Percentiles rank a stretch among this genome's conserved stretches.
Evolutionary conservation across 2,797 vertebrate species (phyloP).

Genomic region (Ibycter americanus): DNA sequence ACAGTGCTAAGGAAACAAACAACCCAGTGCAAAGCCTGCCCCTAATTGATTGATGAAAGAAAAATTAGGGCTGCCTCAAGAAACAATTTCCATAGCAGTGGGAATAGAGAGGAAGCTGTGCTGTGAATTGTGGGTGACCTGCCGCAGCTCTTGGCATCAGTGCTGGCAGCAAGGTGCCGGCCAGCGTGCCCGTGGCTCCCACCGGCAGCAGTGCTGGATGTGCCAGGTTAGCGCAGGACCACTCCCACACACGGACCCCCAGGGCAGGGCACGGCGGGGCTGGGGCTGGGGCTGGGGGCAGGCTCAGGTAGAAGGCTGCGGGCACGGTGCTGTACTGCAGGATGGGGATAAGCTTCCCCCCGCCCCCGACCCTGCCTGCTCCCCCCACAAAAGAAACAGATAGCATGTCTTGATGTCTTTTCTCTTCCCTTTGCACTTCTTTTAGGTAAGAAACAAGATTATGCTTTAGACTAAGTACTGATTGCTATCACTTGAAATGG

Average conservation of each 20-base stretch:
- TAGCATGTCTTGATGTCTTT: not conserved
- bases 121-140: rapidly evolving
- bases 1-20: not conserved
- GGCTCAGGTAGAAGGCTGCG: not conserved
- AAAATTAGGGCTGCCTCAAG: constrained; percentile 36
- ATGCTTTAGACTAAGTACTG: not conserved
- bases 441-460: not conserved
- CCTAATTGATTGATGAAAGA: constrained; percentile 43
- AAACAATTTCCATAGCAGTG: constrained; percentile 36
- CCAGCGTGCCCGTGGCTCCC: rapidly evolving
- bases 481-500: not conserved
- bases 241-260: rapidly evolving
- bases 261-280: no score
- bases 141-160: not conserved
- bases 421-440: not conserved
- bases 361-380: no score
- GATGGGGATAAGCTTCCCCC: not conserved
- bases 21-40: constrained; percentile 3
- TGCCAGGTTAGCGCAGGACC: rapidly evolving
- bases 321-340: not conserved
- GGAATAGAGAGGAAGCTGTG: not conserved
- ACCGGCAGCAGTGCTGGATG: rapidly evolving
- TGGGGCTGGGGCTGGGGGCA: not conserved
- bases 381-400: not conserved
- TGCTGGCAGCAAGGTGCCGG: rapidly evolving